Percentiles rank a stretch among this genome's conserved stretches.
phyloP scores from a whole-genome alignment of 37 sponge, comb jelly and placozoan genomes.

The Chondrosia reniformis region DNA sequence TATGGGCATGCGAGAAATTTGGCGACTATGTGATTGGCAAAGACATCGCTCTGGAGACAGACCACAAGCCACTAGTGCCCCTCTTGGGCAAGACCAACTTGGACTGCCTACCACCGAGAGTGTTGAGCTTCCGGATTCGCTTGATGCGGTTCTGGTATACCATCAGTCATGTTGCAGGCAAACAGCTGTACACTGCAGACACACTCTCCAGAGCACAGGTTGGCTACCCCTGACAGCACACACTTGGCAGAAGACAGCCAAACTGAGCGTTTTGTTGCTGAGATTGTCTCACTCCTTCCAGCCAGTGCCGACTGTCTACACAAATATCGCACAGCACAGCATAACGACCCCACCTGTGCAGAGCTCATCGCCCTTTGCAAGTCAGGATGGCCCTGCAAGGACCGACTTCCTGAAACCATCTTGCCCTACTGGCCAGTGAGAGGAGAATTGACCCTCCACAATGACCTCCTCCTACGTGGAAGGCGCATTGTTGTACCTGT shows the following conservation, averaged over 20 bases:
- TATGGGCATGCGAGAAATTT: slow-evolving; percentile 20
- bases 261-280: slow-evolving; percentile 5
- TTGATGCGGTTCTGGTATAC: slow-evolving; percentile 22
- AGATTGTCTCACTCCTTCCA: neutral
- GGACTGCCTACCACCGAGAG: slow-evolving; percentile 31
- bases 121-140: slow-evolving; percentile 21
- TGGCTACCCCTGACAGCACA: neutral
- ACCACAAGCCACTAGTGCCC: slow-evolving; percentile 52
- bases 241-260: neutral
- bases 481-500: slow-evolving; percentile 17
- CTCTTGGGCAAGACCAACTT: slow-evolving; percentile 28
- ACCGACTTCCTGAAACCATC: neutral
- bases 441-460: slow-evolving; percentile 20
- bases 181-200: slow-evolving; percentile 35
- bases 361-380: slow-evolving; percentile 6
- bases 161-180: slow-evolving; percentile 37
- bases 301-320: slow-evolving; percentile 16
- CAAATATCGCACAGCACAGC: slow-evolving; percentile 13
- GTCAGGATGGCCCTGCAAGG: slow-evolving; percentile 10
- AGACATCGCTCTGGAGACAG: slow-evolving; percentile 28
- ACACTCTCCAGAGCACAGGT: slow-evolving; percentile 29
- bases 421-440: slow-evolving; percentile 15
- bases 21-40: slow-evolving; percentile 28
- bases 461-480: slow-evolving; percentile 17
- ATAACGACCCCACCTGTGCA: neutral